Evolutionary conservation across 2,113 vertebrate genomes (phyloP).

Genomic region (Rana temporaria): DNA sequence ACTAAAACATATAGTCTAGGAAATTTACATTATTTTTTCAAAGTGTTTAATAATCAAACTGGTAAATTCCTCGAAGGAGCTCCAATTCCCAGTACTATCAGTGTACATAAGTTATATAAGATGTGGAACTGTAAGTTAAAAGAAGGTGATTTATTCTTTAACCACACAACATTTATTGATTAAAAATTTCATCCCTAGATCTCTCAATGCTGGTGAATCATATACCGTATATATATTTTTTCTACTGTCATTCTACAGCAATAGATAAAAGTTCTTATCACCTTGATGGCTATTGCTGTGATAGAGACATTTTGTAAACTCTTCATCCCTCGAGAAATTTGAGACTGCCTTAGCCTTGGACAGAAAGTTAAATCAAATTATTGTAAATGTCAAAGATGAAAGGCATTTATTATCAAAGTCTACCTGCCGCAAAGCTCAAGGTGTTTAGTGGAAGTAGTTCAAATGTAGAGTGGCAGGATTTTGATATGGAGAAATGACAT

Average conservation of each 20-base stretch:
- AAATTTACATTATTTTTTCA: too few species aligned
- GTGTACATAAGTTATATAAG: too few species aligned
- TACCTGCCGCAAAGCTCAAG: conserved; percentile 20
- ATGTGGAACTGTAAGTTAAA: background rate
- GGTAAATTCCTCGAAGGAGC: too few species aligned
- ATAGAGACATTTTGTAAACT: conserved; percentile 49
- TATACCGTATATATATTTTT: background rate
- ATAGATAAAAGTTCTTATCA: conserved; percentile 39
- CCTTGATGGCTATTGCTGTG: conserved; percentile 23
- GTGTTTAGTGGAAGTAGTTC: conserved; percentile 9
- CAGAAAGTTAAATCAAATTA: conserved; percentile 45
- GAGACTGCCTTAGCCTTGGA: conserved; percentile 19
- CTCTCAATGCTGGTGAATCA: background rate
- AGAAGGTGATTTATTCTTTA: background rate
- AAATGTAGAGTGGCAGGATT: background rate
- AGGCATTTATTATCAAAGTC: conserved; percentile 40
- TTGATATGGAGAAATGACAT: background rate
- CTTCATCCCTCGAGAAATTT: conserved; percentile 48
- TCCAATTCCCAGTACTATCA: too few species aligned
- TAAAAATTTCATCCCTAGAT: background rate
- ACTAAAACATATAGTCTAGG: too few species aligned
- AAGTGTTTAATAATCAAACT: too few species aligned
- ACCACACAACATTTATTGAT: background rate
- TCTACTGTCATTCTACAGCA: conserved; percentile 7
- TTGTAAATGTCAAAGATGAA: conserved; percentile 55